A percentile compares a stretch with the other conserved stretches of the same genome.
These are phyloP conservation scores for Acromyrmex charruanus DNA, from an alignment of 1,140 invertebrate genomes.

Conservation along the genomic window DNA sequence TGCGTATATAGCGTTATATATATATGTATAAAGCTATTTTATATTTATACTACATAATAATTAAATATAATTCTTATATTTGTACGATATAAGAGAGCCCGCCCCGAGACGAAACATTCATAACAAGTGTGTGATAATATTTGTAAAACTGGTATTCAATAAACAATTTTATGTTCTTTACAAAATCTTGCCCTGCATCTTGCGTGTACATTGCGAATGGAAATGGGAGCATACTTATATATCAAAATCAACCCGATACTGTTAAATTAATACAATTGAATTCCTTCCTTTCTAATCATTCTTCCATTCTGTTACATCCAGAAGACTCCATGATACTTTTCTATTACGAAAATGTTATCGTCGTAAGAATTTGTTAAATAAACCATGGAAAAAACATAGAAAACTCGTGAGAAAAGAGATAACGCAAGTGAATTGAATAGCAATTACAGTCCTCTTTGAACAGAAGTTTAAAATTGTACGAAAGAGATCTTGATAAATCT, in stretches of 20 bases:
- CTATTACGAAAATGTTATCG: no score
- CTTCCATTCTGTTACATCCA: no score
- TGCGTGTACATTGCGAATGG: neutral
- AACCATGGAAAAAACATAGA: no score
- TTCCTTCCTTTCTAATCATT: neutral
- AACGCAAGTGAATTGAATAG: no score
- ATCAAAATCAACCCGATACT: neutral
- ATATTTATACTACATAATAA: slow-evolving; percentile 69
- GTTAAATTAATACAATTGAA: neutral
- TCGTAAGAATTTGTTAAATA: no score
- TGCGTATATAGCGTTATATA: no score
- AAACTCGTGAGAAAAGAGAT: no score
- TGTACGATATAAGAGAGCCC: slow-evolving; percentile 81
- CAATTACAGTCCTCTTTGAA: no score
- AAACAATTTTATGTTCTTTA: slow-evolving; percentile 84
- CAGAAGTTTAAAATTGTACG: no score
- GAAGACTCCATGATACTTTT: no score
- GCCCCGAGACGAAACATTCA: slow-evolving; percentile 81
- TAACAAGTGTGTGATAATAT: slow-evolving; percentile 86
- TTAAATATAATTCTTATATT: slow-evolving; percentile 82
- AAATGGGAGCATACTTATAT: neutral
- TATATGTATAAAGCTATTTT: neutral
- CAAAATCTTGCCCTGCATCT: slow-evolving; percentile 27
- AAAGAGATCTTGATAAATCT: no score
- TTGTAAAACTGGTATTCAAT: slow-evolving; percentile 85